Conservation (phyloP, 2,888 invertebrate species). For the Phoronis australis region DNA sequence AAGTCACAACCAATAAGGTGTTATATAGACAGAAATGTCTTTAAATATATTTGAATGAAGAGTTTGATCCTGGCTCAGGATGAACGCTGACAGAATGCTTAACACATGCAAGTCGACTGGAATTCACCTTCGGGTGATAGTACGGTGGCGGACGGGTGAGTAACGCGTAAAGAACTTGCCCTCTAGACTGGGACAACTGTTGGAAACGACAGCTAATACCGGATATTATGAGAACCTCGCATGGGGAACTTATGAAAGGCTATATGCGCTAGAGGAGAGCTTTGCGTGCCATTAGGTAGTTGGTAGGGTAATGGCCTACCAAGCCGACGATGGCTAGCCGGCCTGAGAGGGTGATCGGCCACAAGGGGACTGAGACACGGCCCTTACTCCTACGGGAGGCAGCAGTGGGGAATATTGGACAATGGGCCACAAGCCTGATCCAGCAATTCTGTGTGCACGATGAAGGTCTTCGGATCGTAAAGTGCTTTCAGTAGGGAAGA, state of each 20-base stretch:
- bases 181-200: constrained; percentile 16
- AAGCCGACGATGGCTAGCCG: constrained; percentile 36
- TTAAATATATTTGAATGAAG: constrained; percentile 9
- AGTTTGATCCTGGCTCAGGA: constrained; percentile 39
- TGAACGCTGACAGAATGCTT: constrained; percentile 34
- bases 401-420: constrained; percentile 44
- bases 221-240: constrained; percentile 10
- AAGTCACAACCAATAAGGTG: too few relatives aligned
- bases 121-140: not conserved
- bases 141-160: constrained; percentile 25
- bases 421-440: constrained; percentile 40
- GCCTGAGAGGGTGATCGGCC: constrained; percentile 40
- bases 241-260: constrained; percentile 4
- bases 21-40: too few relatives aligned
- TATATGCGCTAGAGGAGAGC: constrained; percentile 17
- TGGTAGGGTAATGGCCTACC: constrained; percentile 39
- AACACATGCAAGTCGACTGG: constrained; percentile 34
- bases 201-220: constrained; percentile 28
- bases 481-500: constrained; percentile 28
- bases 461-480: constrained; percentile 41
- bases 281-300: constrained; percentile 25
- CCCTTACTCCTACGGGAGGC: constrained; percentile 45
- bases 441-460: constrained; percentile 38
- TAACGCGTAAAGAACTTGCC: constrained; percentile 24
- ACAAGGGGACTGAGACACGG: constrained; percentile 47